Base-by-base conservation (phyloP, 2,113 vertebrate genomes). In the Lathamus discolor region DNA sequence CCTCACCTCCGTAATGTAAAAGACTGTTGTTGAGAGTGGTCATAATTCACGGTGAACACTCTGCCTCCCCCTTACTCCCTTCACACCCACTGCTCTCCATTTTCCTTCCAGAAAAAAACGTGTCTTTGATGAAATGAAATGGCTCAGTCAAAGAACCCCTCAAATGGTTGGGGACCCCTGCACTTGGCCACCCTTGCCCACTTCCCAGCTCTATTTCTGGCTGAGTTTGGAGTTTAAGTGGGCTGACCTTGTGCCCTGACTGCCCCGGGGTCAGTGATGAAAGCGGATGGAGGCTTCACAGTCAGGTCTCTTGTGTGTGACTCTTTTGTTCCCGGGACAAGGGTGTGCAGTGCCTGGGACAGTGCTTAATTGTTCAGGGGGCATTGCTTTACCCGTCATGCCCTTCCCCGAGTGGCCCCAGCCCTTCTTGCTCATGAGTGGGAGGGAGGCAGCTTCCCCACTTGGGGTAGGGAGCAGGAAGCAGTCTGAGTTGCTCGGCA, bases 201-300 rank as follows among this genome's bases (percentile, higher is more conserved):
- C 88, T 96, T 96, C 94, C 87, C 54, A 70, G 51, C 97, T 97
- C 97, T 97, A 96, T 98, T 98, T 97, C 97, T 96, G 96, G 83
- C 72, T 0, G 63, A 90, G 94, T 96, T 95, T 88, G 88, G 96
- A 91, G 90, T 95, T 97, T 96, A 94, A 97, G 93, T 96, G 96
- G 95, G 95, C 95, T 97, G 98, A 98, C 98, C 97, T 95, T 93
- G 83, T 98, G 97, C 97, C 97, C 97, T 92, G 93, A 49, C 83
- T 97, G 97, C 96, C 97, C 96, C 13, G 43, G 72, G 97, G 98
- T 97, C 98, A 97, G 93, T 88, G 97, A 98, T 98, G 98, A 98
- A 98, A 98, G 98, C 93, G 73, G 88, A 95, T 92, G 94, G 95
- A 93, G 95, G 92, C 94, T 96, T 95, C 96, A 97, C 95, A 97